Percentiles rank a stretch among this genome's conserved stretches.
Conservation (phyloP, 2,888 invertebrate species). For the Eilema caniola region DNA sequence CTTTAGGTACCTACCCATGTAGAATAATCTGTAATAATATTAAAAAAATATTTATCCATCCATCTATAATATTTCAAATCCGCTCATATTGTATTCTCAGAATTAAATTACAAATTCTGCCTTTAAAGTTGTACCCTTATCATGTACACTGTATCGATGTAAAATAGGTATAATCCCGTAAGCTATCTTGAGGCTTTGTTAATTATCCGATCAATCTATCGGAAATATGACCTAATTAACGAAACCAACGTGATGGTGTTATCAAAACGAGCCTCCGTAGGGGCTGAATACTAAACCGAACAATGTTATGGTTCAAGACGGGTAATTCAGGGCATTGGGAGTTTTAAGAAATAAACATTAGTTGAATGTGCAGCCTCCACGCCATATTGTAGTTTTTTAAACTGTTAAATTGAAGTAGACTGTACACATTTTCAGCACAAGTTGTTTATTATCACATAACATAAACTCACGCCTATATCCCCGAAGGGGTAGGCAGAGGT, state of each 20-base stretch:
- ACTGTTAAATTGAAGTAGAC: too few species aligned
- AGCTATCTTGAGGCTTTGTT: slow-evolving; percentile 33
- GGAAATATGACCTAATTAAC: slow-evolving; percentile 39
- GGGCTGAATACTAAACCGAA: slow-evolving; percentile 39
- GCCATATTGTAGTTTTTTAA: too few species aligned
- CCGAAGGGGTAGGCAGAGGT: too few species aligned
- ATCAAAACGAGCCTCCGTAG: slow-evolving; percentile 33
- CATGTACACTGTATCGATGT: slow-evolving; percentile 2
- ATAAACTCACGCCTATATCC: too few species aligned
- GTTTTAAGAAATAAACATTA: neutral
- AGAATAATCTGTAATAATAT: too few species aligned
- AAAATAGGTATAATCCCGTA: neutral
- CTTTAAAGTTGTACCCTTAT: neutral
- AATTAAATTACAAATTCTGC: neutral
- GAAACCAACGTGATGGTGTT: slow-evolving; percentile 44
- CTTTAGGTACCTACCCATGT: too few species aligned
- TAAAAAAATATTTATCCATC: too few species aligned
- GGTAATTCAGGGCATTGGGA: neutral
- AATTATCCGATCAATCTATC: slow-evolving; percentile 34
- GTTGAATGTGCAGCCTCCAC: too few species aligned
- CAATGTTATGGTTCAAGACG: slow-evolving; percentile 13
- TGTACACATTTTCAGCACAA: too few species aligned
- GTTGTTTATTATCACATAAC: too few species aligned
- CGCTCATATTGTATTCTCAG: neutral
- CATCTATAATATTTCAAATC: neutral